Base-by-base conservation (phyloP, 2,113 vertebrate species). In the Clarias gariepinus region DNA sequence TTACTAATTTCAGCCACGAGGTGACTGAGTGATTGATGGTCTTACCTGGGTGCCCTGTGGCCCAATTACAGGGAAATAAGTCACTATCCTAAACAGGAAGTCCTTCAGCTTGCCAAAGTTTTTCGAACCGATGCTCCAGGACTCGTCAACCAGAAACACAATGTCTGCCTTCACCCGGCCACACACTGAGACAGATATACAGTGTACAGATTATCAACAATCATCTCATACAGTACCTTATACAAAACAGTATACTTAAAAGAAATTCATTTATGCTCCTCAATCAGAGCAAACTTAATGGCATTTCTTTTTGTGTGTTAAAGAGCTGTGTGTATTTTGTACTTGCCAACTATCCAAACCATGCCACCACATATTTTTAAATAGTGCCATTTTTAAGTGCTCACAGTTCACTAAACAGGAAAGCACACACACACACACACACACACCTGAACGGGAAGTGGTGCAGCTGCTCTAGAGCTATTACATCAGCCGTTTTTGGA, bases 51-150 rank as follows among this genome's bases (percentile, higher is more conserved):
- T 93, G 25, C 95, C 95, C 68, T 94, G 90, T 47, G 96, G 93
- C 3, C 97, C 96, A 66, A 98, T 94, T 85, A 92, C 89, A 0
- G 97, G 97, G 89, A 98, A 98, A 89, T 97, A 97, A 12, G 97
- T 97, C 10, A 95, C 85, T 25, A 96, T 93, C 58, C 96, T 89
- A 92, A 97, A 97, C 60, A 98, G 93, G 90, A 98, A 97, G 91
- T 97, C 96, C 88, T 97, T 97, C 86, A 98, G 94, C 91, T 96
- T 97, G 23, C 92, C 92, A 82, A 98, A 97, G 90, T 97, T 97
- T 90, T 94, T 94, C 0, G 93, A 91, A 4, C 97, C 96, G 0
- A 98, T 96, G 91, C 97, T 98, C 0, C 95, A 97, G 47, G 97
- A 98, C 88, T 98, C 97, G 19, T 98, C 97, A 88, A 98, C 96